Conservation (phyloP, 1,140 invertebrate species). For the Rhizoglyphus robini region DNA sequence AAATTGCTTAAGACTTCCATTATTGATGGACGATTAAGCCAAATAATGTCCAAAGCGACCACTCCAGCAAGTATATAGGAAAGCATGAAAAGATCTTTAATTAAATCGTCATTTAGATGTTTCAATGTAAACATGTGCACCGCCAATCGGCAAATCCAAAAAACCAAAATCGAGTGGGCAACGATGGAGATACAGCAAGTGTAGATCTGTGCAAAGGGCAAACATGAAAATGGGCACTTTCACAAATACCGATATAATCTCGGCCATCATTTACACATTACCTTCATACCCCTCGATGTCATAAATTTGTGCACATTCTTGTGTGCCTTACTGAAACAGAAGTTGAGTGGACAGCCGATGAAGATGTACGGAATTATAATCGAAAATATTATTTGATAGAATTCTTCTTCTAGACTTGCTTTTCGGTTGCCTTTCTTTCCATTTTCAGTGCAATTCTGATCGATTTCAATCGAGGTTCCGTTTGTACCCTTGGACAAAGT, state of each 20-base stretch:
- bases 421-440: neutral
- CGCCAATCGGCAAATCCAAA: neutral
- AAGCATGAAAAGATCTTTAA: neutral
- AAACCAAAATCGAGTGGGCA: neutral
- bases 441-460: too few species aligned
- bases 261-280: too few species aligned
- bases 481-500: neutral
- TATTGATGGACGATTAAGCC: slow-evolving; percentile 4
- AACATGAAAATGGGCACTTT: neutral
- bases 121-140: neutral
- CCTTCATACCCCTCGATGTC: neutral
- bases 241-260: neutral
- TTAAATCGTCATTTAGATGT: neutral
- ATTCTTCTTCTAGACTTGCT: neutral
- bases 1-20: neutral
- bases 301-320: neutral
- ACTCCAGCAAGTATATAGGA: slow-evolving; percentile 2
- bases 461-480: too few species aligned
- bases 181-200: neutral
- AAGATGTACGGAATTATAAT: slow-evolving; percentile 3
- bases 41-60: slow-evolving; percentile 7
- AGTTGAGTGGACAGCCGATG: slow-evolving; percentile 7
- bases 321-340: neutral
- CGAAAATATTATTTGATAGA: neutral
- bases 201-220: slow-evolving; percentile 1